phyloP scores from a whole-genome alignment of 2,797 vertebrate genomes.

The Chrosomus eos region DNA sequence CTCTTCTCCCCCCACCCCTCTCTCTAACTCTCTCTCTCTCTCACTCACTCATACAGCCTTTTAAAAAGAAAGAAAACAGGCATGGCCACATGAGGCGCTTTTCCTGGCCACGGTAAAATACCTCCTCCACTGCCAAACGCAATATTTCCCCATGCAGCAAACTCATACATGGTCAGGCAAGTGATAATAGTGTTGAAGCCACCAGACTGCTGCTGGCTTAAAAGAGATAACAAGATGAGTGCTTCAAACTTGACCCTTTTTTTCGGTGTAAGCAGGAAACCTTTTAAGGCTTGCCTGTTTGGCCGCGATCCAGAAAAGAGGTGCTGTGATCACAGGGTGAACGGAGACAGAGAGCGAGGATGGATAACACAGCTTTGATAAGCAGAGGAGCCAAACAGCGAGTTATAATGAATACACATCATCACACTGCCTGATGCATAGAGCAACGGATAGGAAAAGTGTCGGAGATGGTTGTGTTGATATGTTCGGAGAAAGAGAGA shows the following conservation, averaged over 20 bases:
- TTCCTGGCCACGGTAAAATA: conserved; percentile 30
- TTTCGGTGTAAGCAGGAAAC: neutral
- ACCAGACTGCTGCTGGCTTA: conserved; percentile 48
- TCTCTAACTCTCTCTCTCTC: neutral
- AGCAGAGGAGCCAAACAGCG: conserved; percentile 9
- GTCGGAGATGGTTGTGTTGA: neutral
- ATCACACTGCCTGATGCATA: neutral
- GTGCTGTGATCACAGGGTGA: conserved; percentile 64
- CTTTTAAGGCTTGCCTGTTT: conserved; percentile 46
- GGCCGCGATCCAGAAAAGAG: conserved; percentile 63
- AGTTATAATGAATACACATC: neutral
- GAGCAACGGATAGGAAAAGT: neutral
- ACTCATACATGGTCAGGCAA: conserved; percentile 44
- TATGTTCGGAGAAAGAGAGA: neutral
- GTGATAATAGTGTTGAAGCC: conserved; percentile 54
- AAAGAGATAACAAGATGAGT: conserved; percentile 65
- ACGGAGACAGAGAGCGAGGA: conserved; percentile 51
- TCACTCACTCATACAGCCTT: neutral
- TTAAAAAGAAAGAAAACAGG: conserved; percentile 43
- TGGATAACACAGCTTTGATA: conserved; percentile 60
- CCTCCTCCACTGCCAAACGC: conserved; percentile 52
- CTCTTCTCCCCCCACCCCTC: neutral
- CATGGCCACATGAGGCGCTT: conserved; percentile 43
- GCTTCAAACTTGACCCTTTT: conserved; percentile 40
- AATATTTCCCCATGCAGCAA: conserved; percentile 51